These are phyloP conservation scores for Yponomeuta malinellus DNA, from an alignment of 2,888 invertebrate species.

Conservation along the genomic window DNA sequence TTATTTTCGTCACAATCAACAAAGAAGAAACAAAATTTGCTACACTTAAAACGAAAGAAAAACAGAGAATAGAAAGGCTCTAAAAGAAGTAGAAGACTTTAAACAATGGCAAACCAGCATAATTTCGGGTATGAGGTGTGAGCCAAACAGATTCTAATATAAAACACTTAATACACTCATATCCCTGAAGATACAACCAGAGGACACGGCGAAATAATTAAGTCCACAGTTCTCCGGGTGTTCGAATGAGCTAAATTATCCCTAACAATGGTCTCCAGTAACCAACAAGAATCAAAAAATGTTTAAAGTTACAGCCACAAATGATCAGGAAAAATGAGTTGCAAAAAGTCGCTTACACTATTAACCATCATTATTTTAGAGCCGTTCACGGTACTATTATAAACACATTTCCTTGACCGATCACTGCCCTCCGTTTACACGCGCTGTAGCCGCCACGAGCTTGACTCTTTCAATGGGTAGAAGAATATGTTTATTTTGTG, in stretches of 20 bases:
- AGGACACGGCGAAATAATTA: too few species aligned
- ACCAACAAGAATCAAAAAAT: background rate
- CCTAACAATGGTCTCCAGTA: background rate
- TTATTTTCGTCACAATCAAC: background rate
- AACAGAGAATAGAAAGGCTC: background rate
- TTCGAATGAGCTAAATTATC: too few species aligned
- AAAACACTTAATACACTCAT: too few species aligned
- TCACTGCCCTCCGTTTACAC: background rate
- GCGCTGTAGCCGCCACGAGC: background rate
- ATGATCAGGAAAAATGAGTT: conserved; percentile 2
- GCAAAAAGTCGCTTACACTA: background rate
- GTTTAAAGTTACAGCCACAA: background rate
- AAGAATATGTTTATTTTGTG: too few species aligned
- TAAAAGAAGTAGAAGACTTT: too few species aligned
- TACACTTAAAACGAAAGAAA: background rate
- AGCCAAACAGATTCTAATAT: too few species aligned
- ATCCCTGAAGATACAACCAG: too few species aligned
- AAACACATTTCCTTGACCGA: conserved; percentile 4
- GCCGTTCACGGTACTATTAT: conserved; percentile 1
- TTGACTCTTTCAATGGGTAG: too few species aligned
- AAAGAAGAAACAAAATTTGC: background rate
- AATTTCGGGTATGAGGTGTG: too few species aligned
- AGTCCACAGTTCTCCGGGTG: too few species aligned
- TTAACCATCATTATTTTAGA: conserved; percentile 6
- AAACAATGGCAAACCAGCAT: too few species aligned